A percentile compares a stretch with the other conserved stretches of the same genome.
Conservation (phyloP, 2,888 invertebrate genomes). For the Polia nebulosa region DNA sequence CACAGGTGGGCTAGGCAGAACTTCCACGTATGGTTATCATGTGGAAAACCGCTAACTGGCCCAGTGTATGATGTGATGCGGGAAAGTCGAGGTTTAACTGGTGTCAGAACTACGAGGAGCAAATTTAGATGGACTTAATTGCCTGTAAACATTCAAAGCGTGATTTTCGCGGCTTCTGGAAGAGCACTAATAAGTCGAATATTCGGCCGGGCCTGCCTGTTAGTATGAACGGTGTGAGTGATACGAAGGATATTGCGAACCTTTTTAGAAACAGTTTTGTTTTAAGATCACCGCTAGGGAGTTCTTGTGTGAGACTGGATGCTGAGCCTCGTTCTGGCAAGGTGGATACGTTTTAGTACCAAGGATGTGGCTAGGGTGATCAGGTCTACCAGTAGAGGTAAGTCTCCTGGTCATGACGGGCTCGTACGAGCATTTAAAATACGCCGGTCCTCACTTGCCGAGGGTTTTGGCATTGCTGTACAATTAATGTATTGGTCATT, state of each 20-base stretch:
- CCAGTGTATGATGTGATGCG: background rate
- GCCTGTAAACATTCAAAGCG: background rate
- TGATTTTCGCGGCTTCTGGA: background rate
- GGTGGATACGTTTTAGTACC: no score
- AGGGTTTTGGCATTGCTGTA: no score
- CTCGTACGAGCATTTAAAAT: no score
- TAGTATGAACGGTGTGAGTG: background rate
- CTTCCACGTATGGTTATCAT: background rate
- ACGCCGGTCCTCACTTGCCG: background rate
- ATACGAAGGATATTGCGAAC: no score
- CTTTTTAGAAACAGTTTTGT: no score
- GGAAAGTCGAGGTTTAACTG: no score
- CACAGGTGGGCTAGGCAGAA: background rate
- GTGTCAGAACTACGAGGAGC: no score
- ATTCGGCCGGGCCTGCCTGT: no score
- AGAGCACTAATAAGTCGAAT: background rate
- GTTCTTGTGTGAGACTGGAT: background rate
- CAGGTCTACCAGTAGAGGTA: background rate
- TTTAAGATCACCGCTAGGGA: no score
- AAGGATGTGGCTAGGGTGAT: no score
- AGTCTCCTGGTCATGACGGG: constrained; percentile 1
- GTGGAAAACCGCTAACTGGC: background rate
- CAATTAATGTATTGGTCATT: no score
- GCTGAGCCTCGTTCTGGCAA: background rate
- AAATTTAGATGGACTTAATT: no score